Base-by-base conservation (phyloP, 2,113 vertebrate species). In the Lasiurus borealis region DNA sequence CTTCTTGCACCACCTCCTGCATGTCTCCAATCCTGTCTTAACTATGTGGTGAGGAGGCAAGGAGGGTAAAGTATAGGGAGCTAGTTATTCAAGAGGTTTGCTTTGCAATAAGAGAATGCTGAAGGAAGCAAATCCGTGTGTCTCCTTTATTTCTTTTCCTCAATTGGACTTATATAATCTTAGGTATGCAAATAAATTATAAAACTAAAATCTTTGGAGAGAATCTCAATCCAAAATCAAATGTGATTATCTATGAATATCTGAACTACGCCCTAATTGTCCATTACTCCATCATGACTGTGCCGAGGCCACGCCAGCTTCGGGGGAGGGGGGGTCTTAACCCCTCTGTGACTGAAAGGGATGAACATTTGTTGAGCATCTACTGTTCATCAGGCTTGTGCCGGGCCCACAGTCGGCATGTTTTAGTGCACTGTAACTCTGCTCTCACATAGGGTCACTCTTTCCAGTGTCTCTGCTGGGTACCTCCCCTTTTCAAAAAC, bases 171-270 rank as follows among this genome's bases (percentile, higher is more conserved):
- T 96, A 90, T 87, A 92, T 94, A 95, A 94, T 93, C 59, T 62
- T 31, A 92, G 57, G n/a, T 88, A 94, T 80, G 73, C 77, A 78
- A 91, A 72, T 88, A 92, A 77, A 78, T 80, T 50, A 87, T n/a
- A 85, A 88, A 82, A 19, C 82, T 90, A 88, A 92, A 91, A 90
- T 77, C 72, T 88, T 64, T 71, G 69, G 86, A 64, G 25, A 81
- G 48, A 77, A 19, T 48, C 92, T 94, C 73, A 90, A 48, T 85
- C 52, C 54, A 73, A 62, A 90, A 59, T 81, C 93, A 94, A 90
- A 48, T 52, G 34, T 95, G 68, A 72, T 92, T 97, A 94, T 94
- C 94, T 97, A 5, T 46, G 27, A 78, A 40, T 92, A 66, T 95
- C 91, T 94, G 64, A 96, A 54, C 73, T 52, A 91, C 14, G 6